Evolutionary conservation across 2,888 invertebrate species (phyloP), one percentile per base, ranked within the genome.

Genomic region (Apamea monoglypha): DNA sequence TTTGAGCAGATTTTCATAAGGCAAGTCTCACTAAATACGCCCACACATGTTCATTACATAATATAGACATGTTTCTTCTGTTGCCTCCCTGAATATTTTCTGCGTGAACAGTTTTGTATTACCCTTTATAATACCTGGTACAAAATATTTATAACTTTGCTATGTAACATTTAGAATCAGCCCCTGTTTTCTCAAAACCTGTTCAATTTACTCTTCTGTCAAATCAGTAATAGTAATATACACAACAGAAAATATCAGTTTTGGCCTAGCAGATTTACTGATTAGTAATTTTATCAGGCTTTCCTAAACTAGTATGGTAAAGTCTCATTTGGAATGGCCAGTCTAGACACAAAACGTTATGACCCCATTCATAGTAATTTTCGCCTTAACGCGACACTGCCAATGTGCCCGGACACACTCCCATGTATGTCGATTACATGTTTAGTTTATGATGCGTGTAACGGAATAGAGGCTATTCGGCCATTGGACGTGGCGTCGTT

Each of bases 391-490:
- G 53, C 69, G 66, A 69, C 59, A 74, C 64, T 78, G 47, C 63
- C 75, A 74, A 74, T 70, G 79, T 74, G 59, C 72, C 25, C 16
- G 32, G 32, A 73, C 84, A 73, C 78, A 67, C 44, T 72, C 72
- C 78, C 74, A 59, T 80, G 77, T 86, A 80, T 68, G 89, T 83
- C 83, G 80, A 89, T 88, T 80, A 86, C 72, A 82, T 78, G 77
- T 83, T 78, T 78, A 88, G 79, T 87, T 83, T 87, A 88, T 89
- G 85, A 63, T 56, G 78, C 84, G 85, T 89, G 81, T 86, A 90
- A 90, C 89, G 88, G 81, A 83, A 71, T 76, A 69, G 72, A 44
- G 56, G 67, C 68, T 59, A 69, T 84, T 81, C 53, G 21, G 63
- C 66, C 69, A 69, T 70, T 84, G 50, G 69, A 56, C 69, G 78